Evolutionary conservation across 2,797 vertebrate genomes (phyloP).

Genomic region (Schizothorax lantsangensis): DNA sequence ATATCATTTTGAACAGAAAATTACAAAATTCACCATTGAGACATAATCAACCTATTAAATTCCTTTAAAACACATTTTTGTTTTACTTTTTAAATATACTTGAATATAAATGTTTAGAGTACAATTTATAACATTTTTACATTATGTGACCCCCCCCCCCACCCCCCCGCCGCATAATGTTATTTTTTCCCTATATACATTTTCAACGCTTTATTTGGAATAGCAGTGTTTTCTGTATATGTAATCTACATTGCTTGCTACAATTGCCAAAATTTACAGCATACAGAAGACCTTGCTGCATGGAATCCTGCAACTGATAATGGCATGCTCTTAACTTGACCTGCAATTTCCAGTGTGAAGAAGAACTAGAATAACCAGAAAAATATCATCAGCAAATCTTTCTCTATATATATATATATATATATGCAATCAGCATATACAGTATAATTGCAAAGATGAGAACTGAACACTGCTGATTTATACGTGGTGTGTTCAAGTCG

Average conservation of each 20-base stretch:
- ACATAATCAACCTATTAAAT: background rate
- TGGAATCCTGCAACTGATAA: background rate
- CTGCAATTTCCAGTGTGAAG: background rate
- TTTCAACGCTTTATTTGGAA: background rate
- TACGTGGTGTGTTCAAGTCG: no score
- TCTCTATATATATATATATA: no score
- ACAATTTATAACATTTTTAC: background rate
- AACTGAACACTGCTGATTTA: no score
- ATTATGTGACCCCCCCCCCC: background rate
- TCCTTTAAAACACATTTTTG: background rate
- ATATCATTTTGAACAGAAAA: background rate
- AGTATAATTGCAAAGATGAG: no score
- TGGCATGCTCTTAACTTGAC: background rate
- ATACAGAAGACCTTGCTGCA: background rate
- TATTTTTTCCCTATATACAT: background rate
- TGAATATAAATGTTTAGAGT: background rate
- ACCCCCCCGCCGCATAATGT: background rate
- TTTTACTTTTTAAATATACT: background rate
- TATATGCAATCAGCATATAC: no score
- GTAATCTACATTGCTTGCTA: background rate
- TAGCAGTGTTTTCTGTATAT: background rate
- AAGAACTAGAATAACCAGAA: slow-evolving; percentile 11
- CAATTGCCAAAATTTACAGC: background rate
- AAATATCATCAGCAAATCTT: background rate
- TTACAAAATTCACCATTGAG: background rate